These are phyloP conservation scores for Drosophila burlai DNA, from an alignment of 1,140 invertebrate species.

Conservation along the genomic window DNA sequence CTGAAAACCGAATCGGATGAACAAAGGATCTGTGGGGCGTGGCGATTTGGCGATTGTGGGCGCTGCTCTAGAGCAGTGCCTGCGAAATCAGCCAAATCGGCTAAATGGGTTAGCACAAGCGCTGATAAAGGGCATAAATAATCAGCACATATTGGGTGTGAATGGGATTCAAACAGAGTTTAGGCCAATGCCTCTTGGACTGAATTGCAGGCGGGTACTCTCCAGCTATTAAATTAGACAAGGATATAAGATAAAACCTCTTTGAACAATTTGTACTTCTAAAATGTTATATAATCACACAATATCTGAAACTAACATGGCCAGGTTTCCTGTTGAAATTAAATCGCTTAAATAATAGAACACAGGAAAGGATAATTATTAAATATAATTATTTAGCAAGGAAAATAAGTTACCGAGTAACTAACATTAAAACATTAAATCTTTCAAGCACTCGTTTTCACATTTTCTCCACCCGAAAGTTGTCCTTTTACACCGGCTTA, in stretches of 20 bases:
- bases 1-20: constrained; percentile 43
- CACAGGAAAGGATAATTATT: not conserved
- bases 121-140: constrained; percentile 63
- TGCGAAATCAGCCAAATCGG: constrained; percentile 58
- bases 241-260: not conserved
- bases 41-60: constrained; percentile 17
- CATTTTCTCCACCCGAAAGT: constrained; percentile 4
- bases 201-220: not conserved
- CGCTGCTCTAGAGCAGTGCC: constrained; percentile 10
- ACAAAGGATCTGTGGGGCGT: constrained; percentile 55
- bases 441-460: constrained; percentile 16
- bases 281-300: not conserved
- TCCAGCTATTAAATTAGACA: not conserved
- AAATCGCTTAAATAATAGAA: not conserved
- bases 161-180: constrained; percentile 33
- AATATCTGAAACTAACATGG: too few species aligned
- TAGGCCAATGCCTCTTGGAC: constrained; percentile 3
- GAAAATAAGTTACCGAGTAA: not conserved
- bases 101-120: constrained; percentile 69
- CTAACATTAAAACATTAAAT: not conserved
- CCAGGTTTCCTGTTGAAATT: not conserved
- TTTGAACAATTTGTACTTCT: too few species aligned
- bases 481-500: constrained; percentile 9
- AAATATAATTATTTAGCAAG: constrained; percentile 1
- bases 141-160: constrained; percentile 45